Percentiles rank a stretch among this genome's conserved stretches.
Conservation (phyloP, 2,888 invertebrate genomes). For the Melipona bicolor region DNA sequence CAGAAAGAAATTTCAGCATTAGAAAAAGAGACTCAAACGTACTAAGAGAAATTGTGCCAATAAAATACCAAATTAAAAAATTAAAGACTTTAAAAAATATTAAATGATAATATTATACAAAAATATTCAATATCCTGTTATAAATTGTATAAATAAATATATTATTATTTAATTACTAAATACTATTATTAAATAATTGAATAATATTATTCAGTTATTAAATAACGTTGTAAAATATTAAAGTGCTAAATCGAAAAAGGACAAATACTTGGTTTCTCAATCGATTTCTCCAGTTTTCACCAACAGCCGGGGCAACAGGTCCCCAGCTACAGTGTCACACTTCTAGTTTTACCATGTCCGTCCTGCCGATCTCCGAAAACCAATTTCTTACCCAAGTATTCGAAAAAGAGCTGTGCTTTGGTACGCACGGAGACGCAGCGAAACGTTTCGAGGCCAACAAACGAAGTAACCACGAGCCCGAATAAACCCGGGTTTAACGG, state of each 20-base stretch:
- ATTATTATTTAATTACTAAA: no score
- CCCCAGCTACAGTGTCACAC: no score
- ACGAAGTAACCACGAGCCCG: slow-evolving; percentile 4
- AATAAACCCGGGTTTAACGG: neutral
- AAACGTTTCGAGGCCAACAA: neutral
- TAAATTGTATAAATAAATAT: no score
- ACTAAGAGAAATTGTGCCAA: neutral
- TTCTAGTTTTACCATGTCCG: neutral
- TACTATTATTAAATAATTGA: no score
- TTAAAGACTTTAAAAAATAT: neutral
- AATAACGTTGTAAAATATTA: no score
- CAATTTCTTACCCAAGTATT: neutral
- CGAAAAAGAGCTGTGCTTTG: neutral
- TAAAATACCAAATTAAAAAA: neutral
- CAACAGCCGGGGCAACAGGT: slow-evolving; percentile 25
- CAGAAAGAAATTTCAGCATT: neutral
- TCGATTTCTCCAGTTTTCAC: slow-evolving; percentile 16
- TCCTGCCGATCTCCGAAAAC: neutral
- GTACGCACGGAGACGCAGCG: neutral
- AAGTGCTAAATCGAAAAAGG: neutral
- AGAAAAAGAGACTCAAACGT: neutral
- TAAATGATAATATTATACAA: no score
- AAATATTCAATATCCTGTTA: no score
- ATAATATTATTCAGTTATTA: no score
- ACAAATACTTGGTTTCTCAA: neutral